Conservation (phyloP, 2,113 vertebrate species). For the Carassius auratus region DNA sequence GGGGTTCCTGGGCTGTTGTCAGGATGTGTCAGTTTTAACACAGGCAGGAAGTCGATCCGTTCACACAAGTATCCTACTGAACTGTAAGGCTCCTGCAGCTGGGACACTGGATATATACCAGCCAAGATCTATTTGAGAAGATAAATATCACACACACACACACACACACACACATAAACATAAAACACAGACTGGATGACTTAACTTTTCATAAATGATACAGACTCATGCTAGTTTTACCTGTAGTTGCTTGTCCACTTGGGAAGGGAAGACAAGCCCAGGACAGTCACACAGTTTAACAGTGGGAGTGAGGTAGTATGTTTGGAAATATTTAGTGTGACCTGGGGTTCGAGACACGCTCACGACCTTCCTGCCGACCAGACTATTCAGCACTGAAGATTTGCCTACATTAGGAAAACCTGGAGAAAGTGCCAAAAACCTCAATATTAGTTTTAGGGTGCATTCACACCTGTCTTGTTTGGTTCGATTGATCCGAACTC, state of each 20-base stretch:
- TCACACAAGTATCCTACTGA: slow-evolving; percentile 86
- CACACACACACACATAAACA: background rate
- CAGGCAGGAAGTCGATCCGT: slow-evolving; percentile 75
- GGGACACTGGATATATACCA: slow-evolving; percentile 89
- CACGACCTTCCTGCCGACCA: slow-evolving; percentile 89
- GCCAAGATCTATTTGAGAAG: slow-evolving; percentile 79
- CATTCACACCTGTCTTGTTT: too few species aligned
- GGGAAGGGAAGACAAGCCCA: slow-evolving; percentile 88
- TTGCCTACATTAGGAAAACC: slow-evolving; percentile 92
- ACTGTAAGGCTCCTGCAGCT: slow-evolving; percentile 91
- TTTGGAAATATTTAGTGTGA: slow-evolving; percentile 97
- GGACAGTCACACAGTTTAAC: slow-evolving; percentile 93
- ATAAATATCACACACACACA: background rate
- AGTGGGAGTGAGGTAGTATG: slow-evolving; percentile 88
- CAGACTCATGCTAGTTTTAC: slow-evolving; percentile 60
- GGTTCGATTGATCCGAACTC: too few species aligned
- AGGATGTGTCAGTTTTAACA: slow-evolving; percentile 84
- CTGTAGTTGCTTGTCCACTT: slow-evolving; percentile 83
- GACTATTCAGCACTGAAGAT: slow-evolving; percentile 88
- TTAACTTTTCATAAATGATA: background rate
- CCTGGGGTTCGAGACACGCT: slow-evolving; percentile 91
- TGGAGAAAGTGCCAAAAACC: slow-evolving; percentile 51
- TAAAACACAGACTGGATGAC: background rate
- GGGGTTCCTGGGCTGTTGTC: slow-evolving; percentile 50
- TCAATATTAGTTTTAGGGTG: too few species aligned